These are phyloP conservation scores for Drosophila pseudotalamancana DNA, from an alignment of 2,888 invertebrate genomes.

Conservation along the genomic window DNA sequence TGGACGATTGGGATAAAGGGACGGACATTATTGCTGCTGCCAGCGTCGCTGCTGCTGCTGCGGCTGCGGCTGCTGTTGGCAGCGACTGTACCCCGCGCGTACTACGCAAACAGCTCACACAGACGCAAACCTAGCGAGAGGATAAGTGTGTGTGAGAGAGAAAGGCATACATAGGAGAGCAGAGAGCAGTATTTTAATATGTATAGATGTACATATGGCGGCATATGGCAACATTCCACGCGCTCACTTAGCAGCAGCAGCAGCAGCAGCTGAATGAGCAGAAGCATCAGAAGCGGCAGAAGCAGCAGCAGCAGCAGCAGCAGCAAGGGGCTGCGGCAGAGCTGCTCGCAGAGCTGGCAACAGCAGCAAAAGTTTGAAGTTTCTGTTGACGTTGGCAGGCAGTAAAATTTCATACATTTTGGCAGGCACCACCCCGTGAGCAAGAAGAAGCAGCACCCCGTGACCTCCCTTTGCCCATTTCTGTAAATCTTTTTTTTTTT, in stretches of 20 bases:
- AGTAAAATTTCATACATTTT: conserved; percentile 66
- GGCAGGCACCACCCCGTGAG: conserved; percentile 50
- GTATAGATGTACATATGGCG: conserved; percentile 66
- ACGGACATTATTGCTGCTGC: conserved; percentile 67
- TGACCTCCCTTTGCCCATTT: conserved; percentile 26
- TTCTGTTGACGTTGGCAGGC: conserved; percentile 67
- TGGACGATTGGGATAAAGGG: conserved; percentile 62
- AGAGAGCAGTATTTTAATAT: conserved; percentile 41
- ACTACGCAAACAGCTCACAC: conserved; percentile 51
- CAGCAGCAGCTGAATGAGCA: conserved; percentile 7
- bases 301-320: conserved; percentile 8
- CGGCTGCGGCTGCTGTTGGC: conserved; percentile 51
- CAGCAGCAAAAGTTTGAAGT: conserved; percentile 51
- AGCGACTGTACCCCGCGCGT: conserved; percentile 71
- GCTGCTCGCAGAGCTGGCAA: conserved; percentile 3
- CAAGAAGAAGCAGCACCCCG: conserved; percentile 26
- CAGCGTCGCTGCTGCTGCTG: conserved; percentile 45
- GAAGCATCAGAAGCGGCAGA: conserved; percentile 9
- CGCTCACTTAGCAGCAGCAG: conserved; percentile 53
- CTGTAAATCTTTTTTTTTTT: conserved; percentile 53
- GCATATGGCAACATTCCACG: conserved; percentile 78
- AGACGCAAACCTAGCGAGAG: conserved; percentile 1
- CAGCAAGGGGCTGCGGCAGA: no score
- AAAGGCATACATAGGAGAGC: conserved; percentile 21
- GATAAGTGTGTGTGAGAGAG: neutral